A percentile compares a stretch with the other conserved stretches of the same genome.
Evolutionary conservation across 2,888 invertebrate species (phyloP).

Genomic region (Chloromyia formosa): DNA sequence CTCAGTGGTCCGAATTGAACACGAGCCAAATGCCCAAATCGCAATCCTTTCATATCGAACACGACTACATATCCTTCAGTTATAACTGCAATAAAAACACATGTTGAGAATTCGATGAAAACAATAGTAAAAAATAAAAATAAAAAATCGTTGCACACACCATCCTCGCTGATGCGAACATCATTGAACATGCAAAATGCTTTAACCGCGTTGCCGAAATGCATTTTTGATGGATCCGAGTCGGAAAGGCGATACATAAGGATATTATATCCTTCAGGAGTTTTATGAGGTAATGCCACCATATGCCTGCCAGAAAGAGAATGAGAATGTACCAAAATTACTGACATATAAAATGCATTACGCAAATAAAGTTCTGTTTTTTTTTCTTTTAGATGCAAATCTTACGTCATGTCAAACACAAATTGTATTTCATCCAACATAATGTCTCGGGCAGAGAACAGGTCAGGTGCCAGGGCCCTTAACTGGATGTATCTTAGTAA

Average conservation of each 20-base stretch:
- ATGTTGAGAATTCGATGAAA: neutral
- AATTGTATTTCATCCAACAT: constrained; percentile 66
- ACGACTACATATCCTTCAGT: constrained; percentile 71
- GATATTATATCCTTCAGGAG: constrained; percentile 71
- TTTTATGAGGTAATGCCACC: constrained; percentile 70
- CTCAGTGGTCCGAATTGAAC: constrained; percentile 71
- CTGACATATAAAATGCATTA: neutral
- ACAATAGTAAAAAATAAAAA: constrained; percentile 8
- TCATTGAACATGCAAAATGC: constrained; percentile 76
- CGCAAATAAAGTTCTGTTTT: constrained; percentile 31
- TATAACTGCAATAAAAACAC: constrained; percentile 52
- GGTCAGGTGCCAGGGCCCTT: constrained; percentile 68
- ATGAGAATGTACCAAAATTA: neutral
- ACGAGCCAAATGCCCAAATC: constrained; percentile 72
- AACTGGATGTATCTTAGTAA: constrained; percentile 51
- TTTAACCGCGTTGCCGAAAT: constrained; percentile 71
- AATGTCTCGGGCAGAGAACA: constrained; percentile 70
- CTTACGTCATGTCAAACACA: constrained; percentile 71
- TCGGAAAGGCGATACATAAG: constrained; percentile 70
- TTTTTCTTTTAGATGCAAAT: constrained; percentile 53
- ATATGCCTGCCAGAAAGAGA: constrained; percentile 65
- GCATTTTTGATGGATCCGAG: constrained; percentile 71
- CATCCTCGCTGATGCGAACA: constrained; percentile 71
- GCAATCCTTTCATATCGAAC: constrained; percentile 75
- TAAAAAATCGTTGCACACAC: constrained; percentile 51